Base-by-base conservation (phyloP, 1,140 invertebrate genomes). In the Drosophila funebris region DNA sequence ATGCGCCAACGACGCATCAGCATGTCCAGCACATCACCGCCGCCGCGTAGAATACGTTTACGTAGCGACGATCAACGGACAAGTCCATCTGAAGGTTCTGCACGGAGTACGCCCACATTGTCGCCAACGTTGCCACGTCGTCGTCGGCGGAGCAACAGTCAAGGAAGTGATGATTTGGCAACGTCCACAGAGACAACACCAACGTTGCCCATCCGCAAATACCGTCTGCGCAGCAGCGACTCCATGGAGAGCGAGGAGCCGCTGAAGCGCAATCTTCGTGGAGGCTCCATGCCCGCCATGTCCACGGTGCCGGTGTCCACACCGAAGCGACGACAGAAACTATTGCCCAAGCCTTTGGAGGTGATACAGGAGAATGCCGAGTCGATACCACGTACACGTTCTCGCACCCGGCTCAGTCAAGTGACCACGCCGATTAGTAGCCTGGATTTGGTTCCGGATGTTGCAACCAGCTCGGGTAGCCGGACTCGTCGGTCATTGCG, bases 291-390 rank as follows among this genome's bases (percentile, higher is more conserved):
- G 57, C 62, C 69, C 4, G 13, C 53, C 3, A 33, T 33, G 20
- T 41, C 29, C 0, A 54, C 61, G 0, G 58, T 64, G 13, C 29
- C 67, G 0, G 53, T 53, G 11, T 33, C 39, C 0, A 76, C 72
- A 4, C 69, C 77, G 4, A 81, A 69, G 57, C 66, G 43, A 9
- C 76, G 64, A 16, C 75, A 39, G 22, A 27, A 29, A 4, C 4
- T 69, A 14, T 13, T 90, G n/a, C 1, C 33, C 13, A 39, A 43
- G 9, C 50, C 52, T n/a, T 8, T 71, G 27, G 83, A 89, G n/a
- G 66, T 50, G 0, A 89, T 91, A n/a, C 66, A 75, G 3, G 90
- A 91, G 36, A 16, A 5, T 24, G 53, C 5, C 2, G 57, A 52
- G 27, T 9, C 18, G 0, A 9, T 36, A 7, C 46, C 63, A 8